Conservation (phyloP, 2,113 vertebrate species). For the Galeopterus variegatus region DNA sequence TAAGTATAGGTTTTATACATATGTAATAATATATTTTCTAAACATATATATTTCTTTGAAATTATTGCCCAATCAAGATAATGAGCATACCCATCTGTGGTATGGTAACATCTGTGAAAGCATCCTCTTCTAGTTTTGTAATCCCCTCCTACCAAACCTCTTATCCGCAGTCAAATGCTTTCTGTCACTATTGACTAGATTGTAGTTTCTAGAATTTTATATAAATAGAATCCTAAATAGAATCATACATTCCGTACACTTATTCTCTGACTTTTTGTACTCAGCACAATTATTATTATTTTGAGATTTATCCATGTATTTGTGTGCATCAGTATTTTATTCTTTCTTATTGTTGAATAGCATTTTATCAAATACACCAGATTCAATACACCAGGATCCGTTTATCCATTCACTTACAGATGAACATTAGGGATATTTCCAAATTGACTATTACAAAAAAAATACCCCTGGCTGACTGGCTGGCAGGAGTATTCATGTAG, state of each 20-base stretch:
- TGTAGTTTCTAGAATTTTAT: neutral
- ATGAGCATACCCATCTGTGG: neutral
- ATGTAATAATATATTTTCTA: neutral
- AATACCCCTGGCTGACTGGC: too few species aligned
- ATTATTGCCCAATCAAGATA: neutral
- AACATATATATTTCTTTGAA: neutral
- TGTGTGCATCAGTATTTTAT: neutral
- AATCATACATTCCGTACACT: neutral
- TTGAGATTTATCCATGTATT: neutral
- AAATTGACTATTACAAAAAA: neutral
- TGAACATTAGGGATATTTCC: neutral
- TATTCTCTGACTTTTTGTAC: neutral
- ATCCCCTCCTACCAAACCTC: neutral
- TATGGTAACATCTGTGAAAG: neutral
- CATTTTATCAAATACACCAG: neutral
- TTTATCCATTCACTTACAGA: neutral
- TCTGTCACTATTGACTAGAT: neutral
- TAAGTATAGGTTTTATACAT: neutral
- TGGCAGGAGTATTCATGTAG: too few species aligned
- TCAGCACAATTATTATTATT: neutral
- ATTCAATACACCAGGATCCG: neutral
- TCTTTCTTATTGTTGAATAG: neutral
- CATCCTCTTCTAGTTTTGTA: neutral
- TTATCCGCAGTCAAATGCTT: neutral
- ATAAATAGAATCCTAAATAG: too few species aligned